Evolutionary conservation across 2,888 invertebrate species (phyloP), one percentile per base, ranked within the genome.

Genomic region (Troides helena): DNA sequence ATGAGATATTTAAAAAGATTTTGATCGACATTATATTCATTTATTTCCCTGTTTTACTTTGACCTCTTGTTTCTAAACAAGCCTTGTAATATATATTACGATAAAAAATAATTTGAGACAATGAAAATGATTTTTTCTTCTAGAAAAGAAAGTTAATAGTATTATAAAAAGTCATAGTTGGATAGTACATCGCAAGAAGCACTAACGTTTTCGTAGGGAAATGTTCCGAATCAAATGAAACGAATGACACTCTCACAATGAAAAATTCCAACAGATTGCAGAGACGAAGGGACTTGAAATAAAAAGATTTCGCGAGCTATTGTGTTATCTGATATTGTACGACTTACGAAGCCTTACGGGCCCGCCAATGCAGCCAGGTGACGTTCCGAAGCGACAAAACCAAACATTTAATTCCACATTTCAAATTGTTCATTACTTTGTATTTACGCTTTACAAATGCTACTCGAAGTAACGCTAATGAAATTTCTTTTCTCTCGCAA

Each of bases 281-380:
- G 74, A 74, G 76, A 75, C 71, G 71, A 82, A 81, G 72, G 75
- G 75, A 82, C 82, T 85, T 81, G 77, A 79, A 82, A 86, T 83
- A 82, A 87, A 86, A 86, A 86, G 83, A 88, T 88, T 89, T 89
- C 88, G 86, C 85, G 83, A 80, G 85, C 85, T 87, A 88, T 88
- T 90, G 88, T 89, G 91, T 87, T 88, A 92, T 83, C 79, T 81
- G 90, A 92, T 88, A 89, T 86, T 88, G 86, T 88, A 90, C 89
- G 88, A 91, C 90, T 92, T 88, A 87, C 82, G 92, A 92, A 92
- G 89, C 91, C 92, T 76, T 88, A 90, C 76, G 79, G 85, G 81
- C 82, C 80, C 83, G 85, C 81, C 78, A 76, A 81, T 84, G 84
- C 85, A 86, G 84, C 84, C 82, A 88, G 86, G 89, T 89, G 90